Base-by-base conservation (phyloP, 2,113 vertebrate species). In the Syrrhaptes paradoxus region DNA sequence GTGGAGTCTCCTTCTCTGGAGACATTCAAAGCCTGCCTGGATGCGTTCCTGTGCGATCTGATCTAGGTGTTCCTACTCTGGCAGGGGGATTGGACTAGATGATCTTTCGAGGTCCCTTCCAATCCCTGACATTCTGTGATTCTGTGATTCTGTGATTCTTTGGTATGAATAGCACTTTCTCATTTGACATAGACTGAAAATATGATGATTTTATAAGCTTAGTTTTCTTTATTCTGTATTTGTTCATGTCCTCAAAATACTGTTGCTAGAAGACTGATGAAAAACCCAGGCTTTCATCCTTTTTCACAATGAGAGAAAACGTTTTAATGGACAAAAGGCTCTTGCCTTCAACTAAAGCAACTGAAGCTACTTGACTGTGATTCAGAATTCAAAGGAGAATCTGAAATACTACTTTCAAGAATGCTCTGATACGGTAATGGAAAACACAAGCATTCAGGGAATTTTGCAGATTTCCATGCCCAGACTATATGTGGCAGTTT, bases 351-450 rank as follows among this genome's bases (percentile, higher is more conserved):
- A 48, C 18, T 73, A 57, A 41, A 79, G 34, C 16, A 72, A 85
- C 49, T 72, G 24, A 85, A 80, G 41, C 71, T 77, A 32, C 51
- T 73, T 51, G 38, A 38, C 9, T 14, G 26, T 41, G 51, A 92
- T 28, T 36, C 36, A 73, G 36, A 73, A 92, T 51, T 66, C 59
- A 77, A 76, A 73, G 43, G 6, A 91, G 25, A 75, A 25, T 20
- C 24, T 49, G 38, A 83, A 90, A 57, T 10, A 43, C 2, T 48
- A 7, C 19, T 74, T 63, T 25, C 25, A 62, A 71, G 29, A 89
- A 59, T 0, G 3, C 24, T 55, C 11, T 34, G 24, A 58, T 11
- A 52, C 0, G 0, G 19, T 7, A 67, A n/a, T 10, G 10, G 29
- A 65, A 67, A 52, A 14, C 32, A 59, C 7, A 67, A 4, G 7